These are phyloP conservation scores for Bungarus multicinctus DNA, from an alignment of 2,113 vertebrate genomes.

Conservation along the genomic window DNA sequence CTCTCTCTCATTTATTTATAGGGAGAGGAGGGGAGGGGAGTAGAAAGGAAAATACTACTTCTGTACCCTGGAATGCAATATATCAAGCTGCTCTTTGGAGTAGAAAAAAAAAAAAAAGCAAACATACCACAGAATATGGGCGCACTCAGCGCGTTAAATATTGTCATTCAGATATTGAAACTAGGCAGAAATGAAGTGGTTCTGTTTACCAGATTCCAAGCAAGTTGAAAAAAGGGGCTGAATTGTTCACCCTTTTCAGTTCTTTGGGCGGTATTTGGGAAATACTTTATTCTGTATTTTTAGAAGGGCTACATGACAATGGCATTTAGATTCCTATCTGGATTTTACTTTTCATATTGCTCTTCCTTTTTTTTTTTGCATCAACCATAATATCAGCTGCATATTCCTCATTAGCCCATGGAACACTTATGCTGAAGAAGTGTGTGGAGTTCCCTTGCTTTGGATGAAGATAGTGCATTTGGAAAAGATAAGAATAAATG, in stretches of 20 bases:
- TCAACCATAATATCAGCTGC: neutral
- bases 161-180: neutral
- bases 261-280: neutral
- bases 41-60: slow-evolving; percentile 25
- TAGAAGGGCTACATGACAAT: neutral
- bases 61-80: slow-evolving; percentile 17
- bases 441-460: neutral
- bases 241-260: neutral
- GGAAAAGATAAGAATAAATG: neutral
- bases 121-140: slow-evolving; percentile 1
- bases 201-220: neutral
- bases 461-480: neutral
- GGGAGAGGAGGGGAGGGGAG: neutral
- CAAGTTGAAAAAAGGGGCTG: neutral
- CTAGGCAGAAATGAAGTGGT: neutral
- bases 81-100: slow-evolving; percentile 29
- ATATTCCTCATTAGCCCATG: neutral
- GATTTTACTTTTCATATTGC: neutral
- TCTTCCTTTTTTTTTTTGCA: neutral
- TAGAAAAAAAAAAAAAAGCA: slow-evolving; percentile 30
- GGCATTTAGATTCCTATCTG: neutral
- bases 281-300: neutral
- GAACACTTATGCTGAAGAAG: no score
- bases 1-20: slow-evolving; percentile 30
- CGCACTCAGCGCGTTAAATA: neutral